phyloP scores from a whole-genome alignment of 2,888 invertebrate genomes.

The Hoplodrina ambigua region DNA sequence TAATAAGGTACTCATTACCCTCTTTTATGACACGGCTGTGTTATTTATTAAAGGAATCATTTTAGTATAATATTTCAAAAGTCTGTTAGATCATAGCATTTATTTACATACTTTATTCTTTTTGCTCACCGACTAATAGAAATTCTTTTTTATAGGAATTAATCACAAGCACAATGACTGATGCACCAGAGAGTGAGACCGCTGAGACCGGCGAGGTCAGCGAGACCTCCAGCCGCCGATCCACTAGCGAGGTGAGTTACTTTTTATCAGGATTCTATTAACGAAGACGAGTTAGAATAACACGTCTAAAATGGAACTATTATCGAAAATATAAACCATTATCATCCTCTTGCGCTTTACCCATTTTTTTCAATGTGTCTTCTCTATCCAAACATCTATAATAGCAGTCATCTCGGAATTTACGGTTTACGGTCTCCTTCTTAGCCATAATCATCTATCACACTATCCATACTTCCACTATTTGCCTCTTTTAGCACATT shows the following conservation, averaged over 20 bases:
- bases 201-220: conserved; percentile 82
- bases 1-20: too few relatives aligned
- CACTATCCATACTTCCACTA: too few relatives aligned
- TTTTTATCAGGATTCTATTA: background rate
- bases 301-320: background rate
- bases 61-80: too few relatives aligned
- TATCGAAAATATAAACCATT: background rate
- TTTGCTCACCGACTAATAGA: background rate
- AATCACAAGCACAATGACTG: conserved; percentile 84
- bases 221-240: conserved; percentile 86
- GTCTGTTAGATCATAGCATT: too few relatives aligned
- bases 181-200: conserved; percentile 83
- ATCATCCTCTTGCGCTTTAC: background rate
- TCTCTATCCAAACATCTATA: background rate
- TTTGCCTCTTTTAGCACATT: background rate
- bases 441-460: background rate
- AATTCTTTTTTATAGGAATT: conserved; percentile 76
- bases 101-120: background rate
- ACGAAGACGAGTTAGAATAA: background rate
- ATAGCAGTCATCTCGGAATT: background rate
- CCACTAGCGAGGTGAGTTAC: conserved; percentile 82
- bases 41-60: too few relatives aligned
- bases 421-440: background rate
- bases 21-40: too few relatives aligned
- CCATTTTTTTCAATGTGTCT: background rate